Evolutionary conservation across 2,113 vertebrate genomes (phyloP).

Genomic region (Mormoops blainvillei): DNA sequence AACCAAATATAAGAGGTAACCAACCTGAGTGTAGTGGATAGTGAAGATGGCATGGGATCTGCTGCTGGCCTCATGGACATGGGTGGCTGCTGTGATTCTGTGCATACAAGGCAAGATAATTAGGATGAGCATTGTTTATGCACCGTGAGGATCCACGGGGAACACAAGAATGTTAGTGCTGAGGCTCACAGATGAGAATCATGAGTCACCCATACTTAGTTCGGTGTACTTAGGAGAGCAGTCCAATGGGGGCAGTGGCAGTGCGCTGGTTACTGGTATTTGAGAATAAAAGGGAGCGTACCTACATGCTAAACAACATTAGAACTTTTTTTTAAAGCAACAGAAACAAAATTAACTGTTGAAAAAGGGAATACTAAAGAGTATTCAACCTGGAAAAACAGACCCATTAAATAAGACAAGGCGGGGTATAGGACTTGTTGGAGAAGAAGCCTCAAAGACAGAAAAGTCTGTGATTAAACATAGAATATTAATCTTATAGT

Average conservation of each 20-base stretch:
- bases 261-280: neutral
- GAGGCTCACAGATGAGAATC: neutral
- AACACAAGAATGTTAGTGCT: constrained; percentile 26
- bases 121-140: neutral
- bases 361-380: neutral
- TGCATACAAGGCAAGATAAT: constrained; percentile 35
- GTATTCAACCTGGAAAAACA: neutral
- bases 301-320: neutral
- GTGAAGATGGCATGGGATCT: constrained; percentile 98
- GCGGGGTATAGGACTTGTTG: neutral
- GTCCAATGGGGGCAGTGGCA: neutral
- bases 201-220: neutral
- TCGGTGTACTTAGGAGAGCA: neutral
- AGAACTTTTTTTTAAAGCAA: neutral
- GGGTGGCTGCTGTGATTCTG: constrained; percentile 96
- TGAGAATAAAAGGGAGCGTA: neutral
- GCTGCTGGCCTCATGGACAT: constrained; percentile 96
- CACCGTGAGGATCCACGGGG: neutral
- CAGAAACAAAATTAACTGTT: constrained; percentile 1
- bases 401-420: neutral
- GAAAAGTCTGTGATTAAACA: neutral
- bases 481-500: neutral
- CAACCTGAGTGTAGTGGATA: constrained; percentile 96
- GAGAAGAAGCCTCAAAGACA: constrained; percentile 16
- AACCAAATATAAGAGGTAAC: constrained; percentile 25